Percentiles rank a stretch among this genome's conserved stretches.
Evolutionary conservation across 1,140 invertebrate species (phyloP).

Genomic region (Centruroides vittatus): DNA sequence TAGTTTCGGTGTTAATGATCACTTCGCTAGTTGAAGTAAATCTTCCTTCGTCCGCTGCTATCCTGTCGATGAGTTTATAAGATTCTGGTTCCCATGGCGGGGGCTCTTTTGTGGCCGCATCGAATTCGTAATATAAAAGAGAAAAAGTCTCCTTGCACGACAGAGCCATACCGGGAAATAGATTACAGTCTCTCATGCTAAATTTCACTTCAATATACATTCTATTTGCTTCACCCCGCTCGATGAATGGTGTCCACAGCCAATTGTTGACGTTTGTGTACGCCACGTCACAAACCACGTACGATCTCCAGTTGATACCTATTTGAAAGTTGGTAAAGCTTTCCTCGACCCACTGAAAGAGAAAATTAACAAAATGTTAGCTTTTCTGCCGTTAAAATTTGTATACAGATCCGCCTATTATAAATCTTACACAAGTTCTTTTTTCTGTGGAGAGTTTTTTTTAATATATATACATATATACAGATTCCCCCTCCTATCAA

Average conservation of each 20-base stretch:
- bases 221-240: conserved; percentile 77
- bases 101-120: conserved; percentile 77
- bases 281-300: conserved; percentile 93
- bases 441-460: no score
- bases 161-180: conserved; percentile 50
- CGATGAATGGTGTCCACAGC: conserved; percentile 94
- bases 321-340: conserved; percentile 91
- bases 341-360: conserved; percentile 83
- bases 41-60: conserved; percentile 79
- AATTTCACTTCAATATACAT: conserved; percentile 97
- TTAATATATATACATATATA: no score
- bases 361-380: neutral
- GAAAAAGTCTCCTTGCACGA: conserved; percentile 88
- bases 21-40: conserved; percentile 82
- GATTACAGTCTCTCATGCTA: conserved; percentile 84
- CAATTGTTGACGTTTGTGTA: conserved; percentile 97
- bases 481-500: no score
- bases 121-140: conserved; percentile 89
- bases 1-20: conserved; percentile 85
- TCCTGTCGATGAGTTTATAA: conserved; percentile 75
- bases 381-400: no score
- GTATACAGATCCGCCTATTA: no score
- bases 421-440: no score
- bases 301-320: conserved; percentile 90
- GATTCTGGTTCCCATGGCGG: conserved; percentile 80